These are phyloP conservation scores for Xanthorhoe spadicearia DNA, from an alignment of 2,888 invertebrate species.

Conservation along the genomic window DNA sequence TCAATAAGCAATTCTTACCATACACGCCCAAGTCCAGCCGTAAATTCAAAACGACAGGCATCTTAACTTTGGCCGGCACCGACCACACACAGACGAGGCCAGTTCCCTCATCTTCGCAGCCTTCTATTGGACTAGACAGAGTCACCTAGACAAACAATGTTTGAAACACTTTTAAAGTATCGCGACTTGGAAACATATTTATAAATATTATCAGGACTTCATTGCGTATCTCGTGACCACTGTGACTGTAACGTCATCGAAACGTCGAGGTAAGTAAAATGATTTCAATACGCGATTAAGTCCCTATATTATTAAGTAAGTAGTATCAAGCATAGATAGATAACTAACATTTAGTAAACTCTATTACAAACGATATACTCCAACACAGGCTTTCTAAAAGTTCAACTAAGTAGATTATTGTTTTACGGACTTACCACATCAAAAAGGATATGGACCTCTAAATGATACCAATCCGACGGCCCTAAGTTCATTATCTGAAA, in stretches of 20 bases:
- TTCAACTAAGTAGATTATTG: not conserved
- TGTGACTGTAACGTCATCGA: too few relatives aligned
- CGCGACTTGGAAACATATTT: too few relatives aligned
- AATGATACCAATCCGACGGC: slow-evolving; percentile 68
- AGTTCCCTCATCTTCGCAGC: slow-evolving; percentile 47
- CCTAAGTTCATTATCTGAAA: slow-evolving; percentile 72
- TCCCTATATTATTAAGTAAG: too few relatives aligned
- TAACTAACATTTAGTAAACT: not conserved
- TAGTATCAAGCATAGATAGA: too few relatives aligned
- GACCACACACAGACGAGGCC: slow-evolving; percentile 56
- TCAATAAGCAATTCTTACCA: slow-evolving; percentile 53
- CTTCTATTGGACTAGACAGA: slow-evolving; percentile 55
- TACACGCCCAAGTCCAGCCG: slow-evolving; percentile 57
- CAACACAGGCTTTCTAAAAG: not conserved
- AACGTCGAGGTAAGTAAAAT: too few relatives aligned
- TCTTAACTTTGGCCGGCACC: slow-evolving; percentile 60
- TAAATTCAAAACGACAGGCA: slow-evolving; percentile 58
- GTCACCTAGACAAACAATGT: slow-evolving; percentile 51
- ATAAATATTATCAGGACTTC: too few relatives aligned
- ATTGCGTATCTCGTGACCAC: too few relatives aligned
- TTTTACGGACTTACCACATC: slow-evolving; percentile 54
- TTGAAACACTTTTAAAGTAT: not conserved
- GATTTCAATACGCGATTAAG: too few relatives aligned
- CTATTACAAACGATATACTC: not conserved
- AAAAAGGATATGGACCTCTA: slow-evolving; percentile 52